Evolutionary conservation across 2,113 vertebrate species (phyloP), one percentile per base, ranked within the genome.

Genomic region (Genyomyrus donnyi): DNA sequence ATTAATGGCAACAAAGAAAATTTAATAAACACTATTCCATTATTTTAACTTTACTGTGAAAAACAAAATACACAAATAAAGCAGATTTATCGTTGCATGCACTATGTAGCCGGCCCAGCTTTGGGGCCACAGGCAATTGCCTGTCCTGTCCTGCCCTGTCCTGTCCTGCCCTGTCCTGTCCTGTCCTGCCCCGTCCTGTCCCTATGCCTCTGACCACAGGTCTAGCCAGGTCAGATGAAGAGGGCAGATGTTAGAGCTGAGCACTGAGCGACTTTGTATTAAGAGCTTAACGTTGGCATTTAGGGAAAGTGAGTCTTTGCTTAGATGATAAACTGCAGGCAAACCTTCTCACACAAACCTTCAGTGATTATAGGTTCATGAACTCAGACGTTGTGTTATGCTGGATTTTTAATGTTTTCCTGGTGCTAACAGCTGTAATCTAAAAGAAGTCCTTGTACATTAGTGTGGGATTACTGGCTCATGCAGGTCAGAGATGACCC

Each of bases 191-290:
- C 11, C 10, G 49, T 52, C 50, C 4, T 5, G 52, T 5, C 52
- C 3, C 15, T 53, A 5, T 1, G 1, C 15, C 3, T 53, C 52
- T 53, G 52, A 24, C 21, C 21, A 24, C 53, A 56, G 53, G 21
- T 56, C 19, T 24, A 21, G 5, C 77, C 42, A 49, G 58, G 58
- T 46, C n/a, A 88, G 74, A 46, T 56, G 48, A 66, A 39, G 1
- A 56, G 42, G 21, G 52, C 19, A 88, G 53, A 74, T 66, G 74
- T 21, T 39, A 46, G 24, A n/a, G 19, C 39, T 53, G 8, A 87
- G n/a, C 10, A 88, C 87, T 89, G 6, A 88, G 89, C 93, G 90
- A 92, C 92, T 95, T 94, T 92, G 93, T 93, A 94, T 95, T 95
- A 95, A 89, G 53, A 92, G 94, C 93, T 95, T 95, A 95, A 89